Evolutionary conservation across 2,888 invertebrate genomes (phyloP).

Genomic region (Rhimphoctona megacephalus): DNA sequence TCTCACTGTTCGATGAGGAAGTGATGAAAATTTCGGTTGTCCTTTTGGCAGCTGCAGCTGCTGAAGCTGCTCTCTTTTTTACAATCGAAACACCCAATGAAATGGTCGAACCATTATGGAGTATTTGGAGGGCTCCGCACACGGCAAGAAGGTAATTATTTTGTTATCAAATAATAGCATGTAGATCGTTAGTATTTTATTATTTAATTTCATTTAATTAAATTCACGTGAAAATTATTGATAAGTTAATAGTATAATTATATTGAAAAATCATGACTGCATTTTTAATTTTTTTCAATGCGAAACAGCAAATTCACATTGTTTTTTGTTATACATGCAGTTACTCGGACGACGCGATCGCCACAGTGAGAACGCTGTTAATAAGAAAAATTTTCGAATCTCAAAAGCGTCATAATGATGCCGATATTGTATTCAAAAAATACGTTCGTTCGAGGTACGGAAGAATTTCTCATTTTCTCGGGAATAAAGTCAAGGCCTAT

Average conservation of each 20-base stretch:
- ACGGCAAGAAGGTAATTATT: slow-evolving; percentile 26
- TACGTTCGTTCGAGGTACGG: slow-evolving; percentile 73
- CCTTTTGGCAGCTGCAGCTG: slow-evolving; percentile 69
- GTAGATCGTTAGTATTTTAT: neutral
- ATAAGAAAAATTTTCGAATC: slow-evolving; percentile 68
- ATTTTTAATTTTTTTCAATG: neutral
- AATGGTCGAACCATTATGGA: slow-evolving; percentile 47
- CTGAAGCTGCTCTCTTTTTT: slow-evolving; percentile 73
- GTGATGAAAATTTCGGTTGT: slow-evolving; percentile 66
- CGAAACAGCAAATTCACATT: neutral
- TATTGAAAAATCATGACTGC: too few relatives aligned
- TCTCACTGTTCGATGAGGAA: slow-evolving; percentile 74
- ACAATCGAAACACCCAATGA: slow-evolving; percentile 53
- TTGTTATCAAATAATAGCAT: neutral
- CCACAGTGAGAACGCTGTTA: slow-evolving; percentile 61
- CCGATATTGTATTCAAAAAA: slow-evolving; percentile 74
- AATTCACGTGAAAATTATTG: neutral
- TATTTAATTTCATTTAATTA: neutral
- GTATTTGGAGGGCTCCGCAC: slow-evolving; percentile 48
- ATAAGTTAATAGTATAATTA: neutral
- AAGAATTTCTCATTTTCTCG: slow-evolving; percentile 68
- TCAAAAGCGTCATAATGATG: slow-evolving; percentile 29
- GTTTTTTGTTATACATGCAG: slow-evolving; percentile 54
- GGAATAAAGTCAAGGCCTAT: slow-evolving; percentile 33
- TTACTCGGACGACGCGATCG: slow-evolving; percentile 66